Conservation (phyloP, 92 coral and sea anemone species). For the Parazoanthus atlanticus region DNA sequence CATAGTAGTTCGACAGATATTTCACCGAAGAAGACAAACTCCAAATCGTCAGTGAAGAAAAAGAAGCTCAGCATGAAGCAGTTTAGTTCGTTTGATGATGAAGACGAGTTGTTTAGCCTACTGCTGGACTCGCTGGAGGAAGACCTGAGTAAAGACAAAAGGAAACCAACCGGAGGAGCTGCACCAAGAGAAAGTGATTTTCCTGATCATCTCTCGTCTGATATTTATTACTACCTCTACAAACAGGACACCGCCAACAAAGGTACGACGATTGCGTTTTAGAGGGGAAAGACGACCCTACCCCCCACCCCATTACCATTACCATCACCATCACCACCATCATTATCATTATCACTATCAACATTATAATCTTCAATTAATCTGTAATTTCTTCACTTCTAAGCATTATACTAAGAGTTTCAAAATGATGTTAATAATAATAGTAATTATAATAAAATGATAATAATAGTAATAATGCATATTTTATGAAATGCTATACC, state of each 20-base stretch:
- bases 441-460: too few relatives aligned
- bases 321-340: too few relatives aligned
- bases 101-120: conserved; percentile 54
- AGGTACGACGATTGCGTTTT: background rate
- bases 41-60: conserved; percentile 20
- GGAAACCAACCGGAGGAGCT: background rate
- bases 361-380: background rate
- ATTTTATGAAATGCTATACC: background rate
- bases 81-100: conserved; percentile 21
- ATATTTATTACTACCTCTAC: conserved; percentile 45
- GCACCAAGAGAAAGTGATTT: conserved; percentile 8
- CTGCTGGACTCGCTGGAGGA: conserved; percentile 46
- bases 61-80: conserved; percentile 29
- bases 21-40: conserved; percentile 32
- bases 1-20: conserved; percentile 12
- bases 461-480: too few relatives aligned
- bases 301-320: too few relatives aligned
- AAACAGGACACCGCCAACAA: conserved; percentile 29
- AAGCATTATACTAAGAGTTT: too few relatives aligned
- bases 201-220: conserved; percentile 60
- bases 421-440: too few relatives aligned
- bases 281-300: background rate
- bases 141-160: background rate
- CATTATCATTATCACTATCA: background rate
- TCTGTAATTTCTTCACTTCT: too few relatives aligned